Conservation (phyloP, 2,113 vertebrate species). For the Megaceryle maxima region DNA sequence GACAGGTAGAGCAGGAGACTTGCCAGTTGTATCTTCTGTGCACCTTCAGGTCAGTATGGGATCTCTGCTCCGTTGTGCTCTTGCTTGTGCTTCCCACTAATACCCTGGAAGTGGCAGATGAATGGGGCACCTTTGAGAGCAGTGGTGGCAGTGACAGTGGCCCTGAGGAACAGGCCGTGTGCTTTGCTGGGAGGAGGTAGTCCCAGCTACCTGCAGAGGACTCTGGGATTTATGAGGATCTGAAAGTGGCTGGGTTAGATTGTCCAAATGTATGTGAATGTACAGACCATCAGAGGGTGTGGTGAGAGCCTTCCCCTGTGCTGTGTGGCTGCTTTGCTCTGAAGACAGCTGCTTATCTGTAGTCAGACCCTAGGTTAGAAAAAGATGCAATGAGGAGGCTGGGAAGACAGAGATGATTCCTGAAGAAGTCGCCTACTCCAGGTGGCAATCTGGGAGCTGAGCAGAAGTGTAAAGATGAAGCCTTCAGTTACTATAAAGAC, state of each 20-base stretch:
- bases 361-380: neutral
- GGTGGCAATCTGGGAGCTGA: neutral
- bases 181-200: neutral
- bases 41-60: neutral
- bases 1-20: neutral
- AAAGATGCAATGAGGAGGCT: neutral
- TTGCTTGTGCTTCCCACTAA: neutral
- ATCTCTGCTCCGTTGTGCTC: neutral
- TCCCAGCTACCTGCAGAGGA: neutral
- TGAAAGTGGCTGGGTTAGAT: neutral
- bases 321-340: neutral
- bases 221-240: rapidly evolving
- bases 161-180: neutral
- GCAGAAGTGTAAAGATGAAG: neutral
- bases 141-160: rapidly evolving
- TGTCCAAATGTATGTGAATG: neutral
- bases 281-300: neutral
- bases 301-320: neutral
- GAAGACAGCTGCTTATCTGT: neutral
- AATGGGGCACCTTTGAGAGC: neutral
- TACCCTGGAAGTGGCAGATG: neutral
- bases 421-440: neutral
- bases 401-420: neutral
- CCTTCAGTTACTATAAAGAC: neutral
- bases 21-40: neutral